Base-by-base conservation (phyloP, 2,113 vertebrate species). In the Uria aalge region DNA sequence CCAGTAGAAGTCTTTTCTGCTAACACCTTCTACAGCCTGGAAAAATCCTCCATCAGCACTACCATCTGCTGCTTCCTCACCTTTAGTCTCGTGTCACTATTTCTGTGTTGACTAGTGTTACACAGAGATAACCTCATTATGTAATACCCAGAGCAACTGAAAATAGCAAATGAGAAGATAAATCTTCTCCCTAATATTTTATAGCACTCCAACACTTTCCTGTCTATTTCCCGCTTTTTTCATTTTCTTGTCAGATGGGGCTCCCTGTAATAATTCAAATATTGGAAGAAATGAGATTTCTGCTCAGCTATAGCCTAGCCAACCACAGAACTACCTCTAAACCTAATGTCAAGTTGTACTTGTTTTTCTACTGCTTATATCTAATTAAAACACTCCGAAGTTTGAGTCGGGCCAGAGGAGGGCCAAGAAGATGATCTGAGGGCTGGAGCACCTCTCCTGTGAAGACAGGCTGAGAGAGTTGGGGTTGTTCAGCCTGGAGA, bases 91-190 rank as follows among this genome's bases (percentile, higher is more conserved):
- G 5, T 91, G 79, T 85, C 94, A 89, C 53, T 69, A 63, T 72
- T 78, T 93, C 83, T 86, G 62, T 85, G 73, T 88, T 97, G 76
- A 92, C 48, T 90, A 69, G 83, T 85, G 91, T 89, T 95, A 94
- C 26, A 84, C 36, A 95, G 91, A 89, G 83, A 92, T 74, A 94
- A 89, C 73, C 76, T 95, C 76, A 76, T 81, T 91, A 86, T 78
- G 36, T 87, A 92, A 95, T 86, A 94, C 38, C 66, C 56, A 36
- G 40, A 82, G 78, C 8, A 7, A 79, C 56, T 84, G 75, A 94
- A 97, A 95, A 96, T 59, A 92, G n/a, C 19, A 95, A 90, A 96
- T 84, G n/a, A 90, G 72, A 95, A 83, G 55, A 90, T 73, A 79
- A 94, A 86, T 77, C 15, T 75, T 92, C 53, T 80, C 55, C 38